phyloP scores from a whole-genome alignment of 2,888 invertebrate species.

The Gortyna flavago region DNA sequence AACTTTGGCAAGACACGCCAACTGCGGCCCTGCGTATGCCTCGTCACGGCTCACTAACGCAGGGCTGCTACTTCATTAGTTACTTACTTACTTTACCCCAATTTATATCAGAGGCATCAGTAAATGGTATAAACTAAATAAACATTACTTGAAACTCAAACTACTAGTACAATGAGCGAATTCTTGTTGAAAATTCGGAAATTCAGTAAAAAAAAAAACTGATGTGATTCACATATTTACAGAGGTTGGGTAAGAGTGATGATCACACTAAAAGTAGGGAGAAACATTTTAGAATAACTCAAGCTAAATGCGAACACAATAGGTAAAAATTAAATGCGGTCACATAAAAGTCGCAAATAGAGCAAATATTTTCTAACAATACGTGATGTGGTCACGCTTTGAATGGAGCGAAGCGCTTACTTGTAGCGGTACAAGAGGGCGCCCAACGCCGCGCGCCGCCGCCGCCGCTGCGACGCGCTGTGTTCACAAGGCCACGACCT shows the following conservation, averaged over 20 bases:
- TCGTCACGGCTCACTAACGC: slow-evolving; percentile 66
- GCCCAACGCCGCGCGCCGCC: slow-evolving; percentile 57
- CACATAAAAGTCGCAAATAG: slow-evolving; percentile 2
- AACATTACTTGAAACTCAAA: background rate
- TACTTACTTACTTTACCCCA: too few species aligned
- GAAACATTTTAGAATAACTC: slow-evolving; percentile 14
- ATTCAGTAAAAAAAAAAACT: background rate
- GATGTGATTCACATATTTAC: background rate
- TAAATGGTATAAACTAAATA: slow-evolving; percentile 2
- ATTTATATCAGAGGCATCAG: slow-evolving; percentile 6
- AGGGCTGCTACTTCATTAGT: slow-evolving; percentile 44
- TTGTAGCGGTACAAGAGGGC: slow-evolving; percentile 57
- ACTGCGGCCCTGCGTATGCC: slow-evolving; percentile 78
- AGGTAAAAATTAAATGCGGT: slow-evolving; percentile 7
- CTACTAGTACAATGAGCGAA: background rate
- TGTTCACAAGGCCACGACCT: slow-evolving; percentile 83
- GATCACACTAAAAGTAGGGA: background rate
- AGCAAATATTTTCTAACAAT: slow-evolving; percentile 36
- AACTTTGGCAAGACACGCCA: slow-evolving; percentile 90
- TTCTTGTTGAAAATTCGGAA: background rate
- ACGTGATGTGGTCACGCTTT: slow-evolving; percentile 29
- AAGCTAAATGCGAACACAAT: background rate
- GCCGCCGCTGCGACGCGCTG: slow-evolving; percentile 67
- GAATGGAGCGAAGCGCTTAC: slow-evolving; percentile 38
- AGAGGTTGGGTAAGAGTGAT: background rate